Evolutionary conservation across 2,797 vertebrate genomes (phyloP), one percentile per base, ranked within the genome.

Genomic region (Coilia nasus): DNA sequence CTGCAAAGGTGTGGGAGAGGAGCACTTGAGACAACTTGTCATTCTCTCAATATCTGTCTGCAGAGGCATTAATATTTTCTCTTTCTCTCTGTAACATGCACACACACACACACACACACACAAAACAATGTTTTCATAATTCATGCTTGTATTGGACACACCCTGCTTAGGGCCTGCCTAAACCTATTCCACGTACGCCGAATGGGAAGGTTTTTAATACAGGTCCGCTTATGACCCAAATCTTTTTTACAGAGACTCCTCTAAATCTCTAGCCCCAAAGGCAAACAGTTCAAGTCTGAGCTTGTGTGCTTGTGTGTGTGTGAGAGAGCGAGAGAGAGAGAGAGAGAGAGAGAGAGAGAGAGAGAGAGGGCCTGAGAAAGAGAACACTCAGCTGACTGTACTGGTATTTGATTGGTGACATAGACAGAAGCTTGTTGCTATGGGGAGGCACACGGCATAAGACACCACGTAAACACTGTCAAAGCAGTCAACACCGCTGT

Each of bases 131-230:
- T 92, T 92, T 35, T 75, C 31, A 75, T 75, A 35, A 75, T 75
- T 75, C 67, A 75, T 75, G 15, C 91, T 93, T n/a, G n/a, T n/a
- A n/a, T n/a, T 89, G 87, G 90, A 92, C 93, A 94, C 91, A 87
- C 90, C 85, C 89, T 91, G 88, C 88, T 90, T 92, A 91, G 92
- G 10, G 92, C 92, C 91, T 91, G 93, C 91, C 91, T 90, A 90
- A 93, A 87, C 11, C 85, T 82, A 91, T 93, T 93, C 91, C 85
- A 83, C 89, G 93, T 89, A 92, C 86, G 47, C 89, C 28, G 31
- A 28, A 75, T 14, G 2, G 67, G 31, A 75, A 15, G 31, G 31
- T 75, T 75, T 41, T 75, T 15, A 41, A 14, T 6, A 10, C 31
- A 75, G 12, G 28, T 31, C 64, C 28, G 64, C 10, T 23, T 67